Evolutionary conservation across 2,797 vertebrate genomes (phyloP).

Genomic region (Vipera ursinii): DNA sequence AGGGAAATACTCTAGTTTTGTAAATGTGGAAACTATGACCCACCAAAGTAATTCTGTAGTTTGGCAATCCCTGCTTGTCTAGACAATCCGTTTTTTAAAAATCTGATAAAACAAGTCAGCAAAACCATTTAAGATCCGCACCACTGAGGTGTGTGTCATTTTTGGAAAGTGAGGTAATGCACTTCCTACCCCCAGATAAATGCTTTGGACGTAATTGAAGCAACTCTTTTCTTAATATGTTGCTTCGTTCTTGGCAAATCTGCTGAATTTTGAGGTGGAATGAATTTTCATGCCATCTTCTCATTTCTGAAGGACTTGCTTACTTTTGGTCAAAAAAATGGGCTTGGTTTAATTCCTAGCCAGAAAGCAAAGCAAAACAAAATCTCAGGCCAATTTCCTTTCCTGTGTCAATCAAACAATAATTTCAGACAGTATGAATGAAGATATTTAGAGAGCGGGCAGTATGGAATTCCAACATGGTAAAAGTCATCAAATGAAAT

Average conservation of each 20-base stretch:
- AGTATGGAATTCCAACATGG: background rate
- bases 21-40: background rate
- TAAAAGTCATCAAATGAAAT: background rate
- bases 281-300: background rate
- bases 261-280: background rate
- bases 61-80: background rate
- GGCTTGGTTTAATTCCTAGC: background rate
- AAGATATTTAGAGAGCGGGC: background rate
- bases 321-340: background rate
- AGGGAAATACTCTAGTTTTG: background rate
- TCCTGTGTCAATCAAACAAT: background rate
- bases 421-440: background rate
- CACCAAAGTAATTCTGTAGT: background rate
- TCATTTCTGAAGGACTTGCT: background rate
- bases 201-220: background rate
- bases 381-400: background rate
- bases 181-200: slow-evolving; percentile 1
- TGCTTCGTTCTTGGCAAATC: background rate
- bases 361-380: background rate
- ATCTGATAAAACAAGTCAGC: slow-evolving; percentile 5
- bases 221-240: background rate
- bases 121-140: background rate
- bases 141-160: slow-evolving; percentile 10
- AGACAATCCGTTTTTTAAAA: background rate
- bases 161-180: slow-evolving; percentile 2